Conservation (phyloP, 1,140 invertebrate species). For the Nephotettix cincticeps region DNA sequence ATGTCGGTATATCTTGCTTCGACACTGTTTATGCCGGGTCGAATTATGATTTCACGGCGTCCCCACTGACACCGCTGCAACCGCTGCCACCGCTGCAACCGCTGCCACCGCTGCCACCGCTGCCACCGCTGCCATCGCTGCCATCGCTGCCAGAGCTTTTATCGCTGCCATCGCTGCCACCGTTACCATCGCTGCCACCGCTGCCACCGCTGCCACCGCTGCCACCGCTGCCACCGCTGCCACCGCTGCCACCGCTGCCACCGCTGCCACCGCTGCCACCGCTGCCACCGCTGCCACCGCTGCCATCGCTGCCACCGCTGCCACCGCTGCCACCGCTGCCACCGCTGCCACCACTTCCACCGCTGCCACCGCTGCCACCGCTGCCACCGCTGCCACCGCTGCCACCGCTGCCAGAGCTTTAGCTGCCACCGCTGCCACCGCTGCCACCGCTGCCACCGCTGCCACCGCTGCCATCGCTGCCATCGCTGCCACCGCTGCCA, state of each 20-base stretch:
- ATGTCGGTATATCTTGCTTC: background rate
- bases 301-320: background rate
- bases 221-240: background rate
- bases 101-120: background rate
- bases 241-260: too few species aligned
- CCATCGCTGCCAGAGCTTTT: background rate
- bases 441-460: too few species aligned
- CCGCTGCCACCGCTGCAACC: background rate
- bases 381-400: background rate
- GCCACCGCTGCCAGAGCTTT: background rate
- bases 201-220: background rate
- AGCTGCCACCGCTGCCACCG: background rate
- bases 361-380: background rate
- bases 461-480: background rate
- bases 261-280: slow-evolving; percentile 3
- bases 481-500: too few species aligned
- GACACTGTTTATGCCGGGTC: slow-evolving; percentile 3
- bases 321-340: slow-evolving; percentile 1
- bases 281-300: background rate
- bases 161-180: background rate
- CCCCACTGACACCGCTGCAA: background rate
- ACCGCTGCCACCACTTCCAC: background rate
- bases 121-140: background rate
- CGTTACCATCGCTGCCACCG: too few species aligned
- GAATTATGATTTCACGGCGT: slow-evolving; percentile 9